Conservation (phyloP, 1,140 invertebrate species). For the Nomia melanderi region DNA sequence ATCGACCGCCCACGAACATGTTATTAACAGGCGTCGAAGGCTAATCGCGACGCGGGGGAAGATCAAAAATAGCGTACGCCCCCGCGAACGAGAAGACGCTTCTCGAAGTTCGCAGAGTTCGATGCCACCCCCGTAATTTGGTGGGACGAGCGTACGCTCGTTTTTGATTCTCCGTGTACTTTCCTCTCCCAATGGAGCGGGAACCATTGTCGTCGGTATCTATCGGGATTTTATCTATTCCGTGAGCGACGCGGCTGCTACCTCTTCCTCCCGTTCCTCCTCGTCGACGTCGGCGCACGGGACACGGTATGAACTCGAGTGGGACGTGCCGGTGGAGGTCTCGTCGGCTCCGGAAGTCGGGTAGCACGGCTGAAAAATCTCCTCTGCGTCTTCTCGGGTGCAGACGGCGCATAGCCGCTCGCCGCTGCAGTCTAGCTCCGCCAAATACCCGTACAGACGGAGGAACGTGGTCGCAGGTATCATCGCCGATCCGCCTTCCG, state of each 20-base stretch:
- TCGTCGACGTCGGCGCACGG: slow-evolving; percentile 12
- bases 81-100: neutral
- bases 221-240: slow-evolving; percentile 21
- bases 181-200: neutral
- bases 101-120: neutral
- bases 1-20: too few species aligned
- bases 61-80: neutral
- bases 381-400: slow-evolving; percentile 27
- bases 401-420: slow-evolving; percentile 24
- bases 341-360: neutral
- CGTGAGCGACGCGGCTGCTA: slow-evolving; percentile 6
- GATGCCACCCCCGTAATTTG: neutral
- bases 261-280: slow-evolving; percentile 26
- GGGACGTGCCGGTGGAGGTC: slow-evolving; percentile 34
- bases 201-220: neutral
- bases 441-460: slow-evolving; percentile 86
- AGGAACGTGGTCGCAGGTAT: slow-evolving; percentile 86
- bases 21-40: neutral
- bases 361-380: slow-evolving; percentile 24
- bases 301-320: slow-evolving; percentile 17
- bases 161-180: neutral
- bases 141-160: neutral
- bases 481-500: slow-evolving; percentile 89
- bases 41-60: neutral
- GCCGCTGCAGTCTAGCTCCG: slow-evolving; percentile 83